Base-by-base conservation (phyloP, 2,888 invertebrate genomes). In the Caenorhabditis afra region DNA sequence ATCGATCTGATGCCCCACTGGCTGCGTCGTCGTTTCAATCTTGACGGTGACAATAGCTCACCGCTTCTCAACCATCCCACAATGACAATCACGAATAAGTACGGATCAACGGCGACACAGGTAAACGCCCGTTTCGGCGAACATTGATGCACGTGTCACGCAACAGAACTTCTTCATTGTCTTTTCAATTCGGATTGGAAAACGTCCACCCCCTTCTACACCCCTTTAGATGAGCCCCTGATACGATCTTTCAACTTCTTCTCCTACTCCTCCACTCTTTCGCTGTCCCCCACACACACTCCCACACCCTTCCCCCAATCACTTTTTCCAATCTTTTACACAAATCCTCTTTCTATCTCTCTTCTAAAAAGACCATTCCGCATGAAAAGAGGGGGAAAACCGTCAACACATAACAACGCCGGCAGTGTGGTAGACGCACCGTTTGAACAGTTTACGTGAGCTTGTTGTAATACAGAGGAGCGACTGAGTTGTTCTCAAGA, bases 1-100 rank as follows among this genome's bases (percentile, higher is more conserved):
- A 81, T 88, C 49, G 85, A 88, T 47, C 76, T 89, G 35, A 85
- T 89, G 86, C 89, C 89, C 1, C 73, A 77, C 10, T 85, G 85
- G 66, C 73, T 85, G 1, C 77, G 83, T 41, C 71, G 62, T n/a
- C 62, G 65, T 3, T 50, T 78, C 14, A 77, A 77, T 14, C 52
- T 76, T 0, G 73, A 80, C 0, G 59, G 55, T 4, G 79, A 79
- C 11, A 68, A 66, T 20, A 65, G 64, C 35, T 79, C 74, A 12
- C 77, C 78, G 50, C 64, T 81, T 5, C 66, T 81, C 50, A 68
- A 47, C 14, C 75, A 76, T 49, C 75, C 70, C 4, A 79, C 78
- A 1, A 67, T 68, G 75, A 80, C 79, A 2, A 59, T 66, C 16
- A 68, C 76, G 11, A 81, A 77, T 45, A 81, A 81, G 81, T 81